These are phyloP conservation scores for Thymallus thymallus DNA, from an alignment of 2,113 vertebrate species.

Conservation along the genomic window DNA sequence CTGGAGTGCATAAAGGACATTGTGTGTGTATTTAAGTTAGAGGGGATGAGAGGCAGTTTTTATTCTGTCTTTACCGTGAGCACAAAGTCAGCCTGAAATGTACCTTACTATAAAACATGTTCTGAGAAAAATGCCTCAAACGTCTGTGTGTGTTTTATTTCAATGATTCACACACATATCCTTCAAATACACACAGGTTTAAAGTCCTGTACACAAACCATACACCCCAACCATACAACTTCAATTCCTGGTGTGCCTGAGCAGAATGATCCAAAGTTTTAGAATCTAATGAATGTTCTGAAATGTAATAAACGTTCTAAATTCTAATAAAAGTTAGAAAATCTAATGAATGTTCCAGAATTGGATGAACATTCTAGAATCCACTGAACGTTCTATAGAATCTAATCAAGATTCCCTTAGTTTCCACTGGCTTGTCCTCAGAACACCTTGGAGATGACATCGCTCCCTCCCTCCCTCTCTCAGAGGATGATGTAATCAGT, in stretches of 20 bases:
- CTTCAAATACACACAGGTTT: no score
- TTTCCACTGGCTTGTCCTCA: background rate
- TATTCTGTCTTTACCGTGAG: conserved; percentile 67
- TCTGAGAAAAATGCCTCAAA: conserved; percentile 49
- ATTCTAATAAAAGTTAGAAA: background rate
- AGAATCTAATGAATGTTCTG: no score
- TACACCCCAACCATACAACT: no score
- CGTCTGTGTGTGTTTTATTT: conserved; percentile 46
- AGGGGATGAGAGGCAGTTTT: conserved; percentile 36
- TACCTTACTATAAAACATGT: conserved; percentile 76
- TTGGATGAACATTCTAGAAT: no score
- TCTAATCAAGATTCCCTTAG: no score
- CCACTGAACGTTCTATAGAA: no score
- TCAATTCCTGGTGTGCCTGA: no score
- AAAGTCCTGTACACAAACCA: no score
- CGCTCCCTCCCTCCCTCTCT: conserved; percentile 10
- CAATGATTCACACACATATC: no score
- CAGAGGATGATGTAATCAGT: conserved; percentile 52
- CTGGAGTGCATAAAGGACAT: conserved; percentile 49
- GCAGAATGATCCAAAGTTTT: no score
- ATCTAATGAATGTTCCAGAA: background rate
- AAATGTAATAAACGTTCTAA: background rate
- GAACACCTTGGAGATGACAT: conserved; percentile 41
- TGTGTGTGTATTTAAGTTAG: conserved; percentile 27
- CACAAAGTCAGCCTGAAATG: conserved; percentile 73